These are phyloP conservation scores for Artemisiospiza belli DNA, from an alignment of 2,113 vertebrate genomes.

Conservation along the genomic window DNA sequence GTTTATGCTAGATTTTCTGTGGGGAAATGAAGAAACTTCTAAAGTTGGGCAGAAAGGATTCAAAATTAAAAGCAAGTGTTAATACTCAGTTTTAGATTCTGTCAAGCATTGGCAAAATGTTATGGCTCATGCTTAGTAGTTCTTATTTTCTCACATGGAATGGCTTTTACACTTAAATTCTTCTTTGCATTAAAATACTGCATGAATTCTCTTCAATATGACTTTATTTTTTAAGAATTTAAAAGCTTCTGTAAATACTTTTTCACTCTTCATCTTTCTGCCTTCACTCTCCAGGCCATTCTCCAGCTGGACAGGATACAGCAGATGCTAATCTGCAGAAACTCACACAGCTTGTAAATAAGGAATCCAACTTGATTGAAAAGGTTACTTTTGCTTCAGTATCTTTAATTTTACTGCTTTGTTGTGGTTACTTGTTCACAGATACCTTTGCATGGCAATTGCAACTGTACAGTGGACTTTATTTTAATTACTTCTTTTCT, in stretches of 20 bases:
- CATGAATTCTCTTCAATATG: background rate
- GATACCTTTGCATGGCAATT: constrained; percentile 1
- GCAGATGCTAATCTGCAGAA: constrained; percentile 98
- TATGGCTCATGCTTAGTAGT: background rate
- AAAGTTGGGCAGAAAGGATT: background rate
- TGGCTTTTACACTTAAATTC: background rate
- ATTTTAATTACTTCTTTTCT: background rate
- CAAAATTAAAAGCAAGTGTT: background rate
- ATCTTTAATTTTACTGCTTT: constrained; percentile 42
- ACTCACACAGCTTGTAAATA: constrained; percentile 99
- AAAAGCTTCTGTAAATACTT: constrained; percentile 38
- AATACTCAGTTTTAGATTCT: background rate
- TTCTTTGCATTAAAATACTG: background rate
- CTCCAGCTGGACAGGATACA: constrained; percentile 83
- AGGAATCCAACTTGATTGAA: constrained; percentile 99
- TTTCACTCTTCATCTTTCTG: constrained; percentile 63
- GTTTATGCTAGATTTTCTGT: background rate
- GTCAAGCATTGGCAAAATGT: background rate
- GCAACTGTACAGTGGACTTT: background rate
- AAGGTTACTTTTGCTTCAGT: constrained; percentile 86
- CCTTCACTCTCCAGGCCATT: constrained; percentile 81
- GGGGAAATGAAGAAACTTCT: background rate
- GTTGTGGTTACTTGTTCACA: constrained; percentile 40
- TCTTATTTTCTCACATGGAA: background rate
- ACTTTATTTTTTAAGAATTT: background rate